Evolutionary conservation across 2,888 invertebrate species (phyloP), one percentile per base, ranked within the genome.

Genomic region (Sinohyriopsis cumingii): DNA sequence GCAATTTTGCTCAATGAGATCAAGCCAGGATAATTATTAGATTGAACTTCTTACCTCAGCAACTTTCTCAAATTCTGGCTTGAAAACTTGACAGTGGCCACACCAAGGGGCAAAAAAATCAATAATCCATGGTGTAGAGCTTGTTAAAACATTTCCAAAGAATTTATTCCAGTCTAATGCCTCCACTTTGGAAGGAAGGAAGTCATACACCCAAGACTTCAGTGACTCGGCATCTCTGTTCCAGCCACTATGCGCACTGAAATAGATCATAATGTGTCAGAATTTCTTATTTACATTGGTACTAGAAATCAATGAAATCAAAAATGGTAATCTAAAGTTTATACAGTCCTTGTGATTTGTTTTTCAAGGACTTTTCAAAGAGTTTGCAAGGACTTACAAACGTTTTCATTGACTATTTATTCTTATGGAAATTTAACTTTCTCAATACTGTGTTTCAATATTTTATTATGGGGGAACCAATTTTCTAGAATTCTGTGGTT

Each of bases 21-120:
- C 45, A 45, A 45, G 0, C 45, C 45, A 45, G 15, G 45, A 45
- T 45, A 45, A 4, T 45, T 15, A 45, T 12, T 45, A 45, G 1
- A 45, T 45, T 1, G 1, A 45, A 22, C 25, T 57, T 72, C 80
- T 80, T 75, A 94, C 94, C 91, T 92, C 91, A 19, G 94, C 93
- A 63, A 93, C 92, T 78, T 91, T 90, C 78, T 93, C 92, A 89
- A 93, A 94, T 76, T 93, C 93, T 3, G 94, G 94, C 73, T 93
- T 93, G 87, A 94, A 93, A 74, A 91, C 91, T 75, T 92, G 91
- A 83, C 94, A 94, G 80, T 90, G 91, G 0, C 91, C 91, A 80
- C 91, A 92, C 90, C 90, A 90, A 3, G 89, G 89, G 7, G 89
- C 86, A 76, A 84, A 90, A 78, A 88, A 90, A 69, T 90, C 89